Evolutionary conservation across 2,113 vertebrate genomes (phyloP).

Genomic region (Labrus mixtus): DNA sequence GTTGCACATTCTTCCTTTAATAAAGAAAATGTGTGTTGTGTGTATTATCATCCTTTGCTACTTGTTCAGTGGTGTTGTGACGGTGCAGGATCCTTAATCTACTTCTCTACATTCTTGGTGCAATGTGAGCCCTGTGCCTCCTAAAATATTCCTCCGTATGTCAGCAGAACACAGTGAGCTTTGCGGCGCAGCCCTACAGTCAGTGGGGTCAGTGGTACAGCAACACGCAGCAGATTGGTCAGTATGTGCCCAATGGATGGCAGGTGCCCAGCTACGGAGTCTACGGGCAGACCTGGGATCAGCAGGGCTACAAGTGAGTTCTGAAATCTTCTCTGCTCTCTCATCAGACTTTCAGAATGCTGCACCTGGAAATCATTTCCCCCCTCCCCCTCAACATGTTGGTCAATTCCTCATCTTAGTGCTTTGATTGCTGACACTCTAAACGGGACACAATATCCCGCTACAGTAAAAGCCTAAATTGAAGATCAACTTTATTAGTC

Average conservation of each 20-base stretch:
- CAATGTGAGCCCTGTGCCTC: conserved; percentile 19
- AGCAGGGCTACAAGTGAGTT: conserved; percentile 95
- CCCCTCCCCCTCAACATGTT: background rate
- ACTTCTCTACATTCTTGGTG: background rate
- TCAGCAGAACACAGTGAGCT: conserved; percentile 91
- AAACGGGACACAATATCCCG: too few species aligned
- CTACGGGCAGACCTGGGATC: conserved; percentile 95
- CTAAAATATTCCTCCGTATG: conserved; percentile 34
- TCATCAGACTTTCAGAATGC: background rate
- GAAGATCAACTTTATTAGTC: too few species aligned
- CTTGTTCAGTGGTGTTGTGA: background rate
- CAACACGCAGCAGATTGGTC: conserved; percentile 94
- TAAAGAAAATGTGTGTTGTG: too few species aligned
- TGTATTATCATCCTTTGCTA: background rate
- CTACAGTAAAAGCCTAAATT: too few species aligned
- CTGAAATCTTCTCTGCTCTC: background rate
- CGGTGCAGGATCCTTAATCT: background rate
- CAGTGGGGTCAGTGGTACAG: conserved; percentile 98
- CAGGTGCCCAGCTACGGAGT: conserved; percentile 93
- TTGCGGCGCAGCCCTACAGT: conserved; percentile 90
- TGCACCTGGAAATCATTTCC: background rate
- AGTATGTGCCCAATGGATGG: conserved; percentile 98
- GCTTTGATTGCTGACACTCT: too few species aligned
- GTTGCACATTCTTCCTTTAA: too few species aligned
- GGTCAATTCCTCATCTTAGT: background rate